Evolutionary conservation across 2,888 invertebrate genomes (phyloP), one percentile per base, ranked within the genome.

Genomic region (Petrolisthes cinctipes): DNA sequence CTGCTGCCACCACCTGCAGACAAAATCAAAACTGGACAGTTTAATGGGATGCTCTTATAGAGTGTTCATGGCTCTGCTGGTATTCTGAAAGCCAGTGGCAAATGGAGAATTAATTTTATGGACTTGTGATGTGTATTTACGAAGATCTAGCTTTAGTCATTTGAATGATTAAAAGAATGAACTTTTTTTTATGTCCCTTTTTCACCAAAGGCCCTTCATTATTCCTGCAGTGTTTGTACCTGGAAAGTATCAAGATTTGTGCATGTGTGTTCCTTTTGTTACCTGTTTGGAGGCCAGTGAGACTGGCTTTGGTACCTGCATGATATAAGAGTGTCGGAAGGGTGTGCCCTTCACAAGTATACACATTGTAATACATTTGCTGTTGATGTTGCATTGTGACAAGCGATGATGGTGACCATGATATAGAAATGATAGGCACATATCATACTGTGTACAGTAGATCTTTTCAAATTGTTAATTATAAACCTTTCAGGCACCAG

Each of bases 141-240:
- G 83, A 88, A 88, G 84, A 88, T 88, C 87, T 88, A 86, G 86
- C 79, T 86, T 86, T 86, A 86, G 86, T 88, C 80, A 88, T 83
- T 83, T 88, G 87, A 84, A 75, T 88, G 87, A 88, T 88, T 84
- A 83, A 88, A 84, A 81, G 81, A 78, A 88, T 71, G 87, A 81
- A 83, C 84, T 83, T 88, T 37, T 37, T 88, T 88, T 88, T 83
- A 88, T 88, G 87, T 88, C 87, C 87, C 87, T 88, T 88, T 88
- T 83, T 88, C 87, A 88, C 87, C 87, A 84, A 88, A 88, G 87
- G 87, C 84, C 87, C 87, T 88, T 88, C 83, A 84, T 88, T 88
- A 88, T 88, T 88, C 82, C 87, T 88, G 87, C 87, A 88, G 87
- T 88, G 87, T 88, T 88, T 88, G 87, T 88, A 88, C 87, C 87